Conservation (phyloP, 2,888 invertebrate genomes). For the Andrena dorsata region DNA sequence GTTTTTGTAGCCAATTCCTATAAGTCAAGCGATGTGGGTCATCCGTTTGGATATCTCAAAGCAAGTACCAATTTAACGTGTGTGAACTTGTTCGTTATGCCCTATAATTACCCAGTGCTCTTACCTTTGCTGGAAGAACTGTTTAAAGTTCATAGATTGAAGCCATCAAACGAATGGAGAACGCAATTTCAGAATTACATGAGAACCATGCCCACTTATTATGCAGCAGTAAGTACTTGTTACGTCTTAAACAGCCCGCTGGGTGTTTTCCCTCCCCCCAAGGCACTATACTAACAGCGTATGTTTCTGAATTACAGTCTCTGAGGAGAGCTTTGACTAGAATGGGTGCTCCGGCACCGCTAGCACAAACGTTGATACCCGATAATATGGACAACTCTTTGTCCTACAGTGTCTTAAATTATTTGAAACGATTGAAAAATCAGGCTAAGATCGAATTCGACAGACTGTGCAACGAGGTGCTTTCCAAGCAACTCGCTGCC, state of each 20-base stretch:
- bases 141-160: constrained; percentile 96
- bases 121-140: constrained; percentile 96
- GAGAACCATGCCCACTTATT: constrained; percentile 98
- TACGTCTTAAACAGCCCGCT: not conserved
- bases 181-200: constrained; percentile 97
- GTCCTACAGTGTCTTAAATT: constrained; percentile 96
- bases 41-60: constrained; percentile 99
- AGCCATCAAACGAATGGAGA: constrained; percentile 96
- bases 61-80: constrained; percentile 96
- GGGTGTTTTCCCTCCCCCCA: not conserved
- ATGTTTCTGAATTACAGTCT: constrained; percentile 87
- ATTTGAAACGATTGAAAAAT: constrained; percentile 97
- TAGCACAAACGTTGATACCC: constrained; percentile 94
- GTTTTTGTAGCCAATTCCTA: constrained; percentile 93
- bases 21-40: constrained; percentile 94
- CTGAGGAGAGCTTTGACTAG: constrained; percentile 95
- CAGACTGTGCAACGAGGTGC: constrained; percentile 92
- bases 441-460: constrained; percentile 96
- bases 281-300: not conserved
- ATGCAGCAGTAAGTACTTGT: constrained; percentile 89
- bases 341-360: constrained; percentile 94
- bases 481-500: constrained; percentile 87
- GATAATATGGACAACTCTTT: constrained; percentile 97
- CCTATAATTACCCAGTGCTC: constrained; percentile 98
- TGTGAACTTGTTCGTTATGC: constrained; percentile 98